Percentiles rank a stretch among this genome's conserved stretches.
Conservation (phyloP, 2,113 vertebrate genomes). For the Macroglossus sobrinus region DNA sequence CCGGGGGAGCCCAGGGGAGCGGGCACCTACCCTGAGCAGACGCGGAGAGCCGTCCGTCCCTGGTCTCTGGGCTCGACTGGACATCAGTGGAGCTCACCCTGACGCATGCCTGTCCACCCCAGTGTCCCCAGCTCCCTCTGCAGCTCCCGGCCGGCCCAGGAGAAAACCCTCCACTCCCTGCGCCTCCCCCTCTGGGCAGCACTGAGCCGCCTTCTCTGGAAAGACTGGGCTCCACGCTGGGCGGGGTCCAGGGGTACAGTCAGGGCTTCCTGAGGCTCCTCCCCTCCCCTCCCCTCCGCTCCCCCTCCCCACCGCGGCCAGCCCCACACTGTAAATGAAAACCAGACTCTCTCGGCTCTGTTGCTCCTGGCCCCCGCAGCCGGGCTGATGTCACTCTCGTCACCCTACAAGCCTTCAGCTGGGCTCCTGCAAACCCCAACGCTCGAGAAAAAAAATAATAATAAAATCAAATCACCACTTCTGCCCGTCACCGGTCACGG, state of each 20-base stretch:
- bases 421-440: slow-evolving; percentile 6
- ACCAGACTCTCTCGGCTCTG: slow-evolving; percentile 75
- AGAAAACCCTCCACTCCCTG: too few species aligned
- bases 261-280: slow-evolving; percentile 63
- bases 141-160: too few species aligned
- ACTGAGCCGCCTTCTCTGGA: slow-evolving; percentile 52
- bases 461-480: neutral
- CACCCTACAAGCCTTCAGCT: neutral
- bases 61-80: too few species aligned
- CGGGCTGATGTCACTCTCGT: slow-evolving; percentile 81
- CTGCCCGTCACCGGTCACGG: slow-evolving; percentile 50
- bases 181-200: neutral
- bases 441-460: neutral
- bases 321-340: slow-evolving; percentile 80
- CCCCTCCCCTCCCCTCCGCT: slow-evolving; percentile 39
- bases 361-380: slow-evolving; percentile 65
- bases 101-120: slow-evolving; percentile 51
- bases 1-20: neutral
- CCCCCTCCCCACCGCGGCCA: neutral
- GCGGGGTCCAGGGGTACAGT: slow-evolving; percentile 62
- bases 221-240: slow-evolving; percentile 63
- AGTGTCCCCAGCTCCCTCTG: neutral
- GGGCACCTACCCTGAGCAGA: slow-evolving; percentile 79
- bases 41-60: neutral
- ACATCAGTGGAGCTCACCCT: neutral